phyloP scores from a whole-genome alignment of 1,140 invertebrate species.

The Stratiolaelaps scimitus region DNA sequence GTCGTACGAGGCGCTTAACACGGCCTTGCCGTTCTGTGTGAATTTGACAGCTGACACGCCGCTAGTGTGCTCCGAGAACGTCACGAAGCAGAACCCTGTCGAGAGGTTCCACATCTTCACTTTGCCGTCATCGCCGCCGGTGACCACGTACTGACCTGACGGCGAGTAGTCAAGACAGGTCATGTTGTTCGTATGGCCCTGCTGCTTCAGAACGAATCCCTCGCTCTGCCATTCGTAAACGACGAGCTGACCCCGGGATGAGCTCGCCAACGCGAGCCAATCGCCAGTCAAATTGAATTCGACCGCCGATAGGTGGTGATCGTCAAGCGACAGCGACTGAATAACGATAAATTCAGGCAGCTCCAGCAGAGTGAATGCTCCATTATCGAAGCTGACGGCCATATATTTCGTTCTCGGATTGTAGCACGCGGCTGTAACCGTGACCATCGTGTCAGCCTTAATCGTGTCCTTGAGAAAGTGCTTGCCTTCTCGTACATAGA shows the following conservation, averaged over 20 bases:
- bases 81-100: slow-evolving; percentile 84
- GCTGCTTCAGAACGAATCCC: slow-evolving; percentile 94
- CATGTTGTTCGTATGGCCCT: slow-evolving; percentile 76
- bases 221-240: slow-evolving; percentile 99
- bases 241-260: slow-evolving; percentile 58
- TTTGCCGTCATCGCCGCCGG: slow-evolving; percentile 88
- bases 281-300: slow-evolving; percentile 73
- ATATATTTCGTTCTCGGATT: slow-evolving; percentile 63
- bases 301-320: slow-evolving; percentile 64
- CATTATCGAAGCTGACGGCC: slow-evolving; percentile 64
- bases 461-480: slow-evolving; percentile 59
- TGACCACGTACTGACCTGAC: slow-evolving; percentile 76
- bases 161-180: slow-evolving; percentile 73
- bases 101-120: slow-evolving; percentile 87
- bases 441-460: slow-evolving; percentile 46
- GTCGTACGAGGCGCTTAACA: slow-evolving; percentile 79
- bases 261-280: slow-evolving; percentile 81
- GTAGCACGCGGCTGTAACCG: slow-evolving; percentile 62
- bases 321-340: slow-evolving; percentile 61
- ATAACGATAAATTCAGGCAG: slow-evolving; percentile 82
- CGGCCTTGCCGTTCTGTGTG: slow-evolving; percentile 76
- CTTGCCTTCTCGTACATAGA: slow-evolving; percentile 53
- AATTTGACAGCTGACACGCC: slow-evolving; percentile 67
- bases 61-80: slow-evolving; percentile 66
- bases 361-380: slow-evolving; percentile 77